Evolutionary conservation across 2,113 vertebrate genomes (phyloP).

Genomic region (Ahaetulla prasina): DNA sequence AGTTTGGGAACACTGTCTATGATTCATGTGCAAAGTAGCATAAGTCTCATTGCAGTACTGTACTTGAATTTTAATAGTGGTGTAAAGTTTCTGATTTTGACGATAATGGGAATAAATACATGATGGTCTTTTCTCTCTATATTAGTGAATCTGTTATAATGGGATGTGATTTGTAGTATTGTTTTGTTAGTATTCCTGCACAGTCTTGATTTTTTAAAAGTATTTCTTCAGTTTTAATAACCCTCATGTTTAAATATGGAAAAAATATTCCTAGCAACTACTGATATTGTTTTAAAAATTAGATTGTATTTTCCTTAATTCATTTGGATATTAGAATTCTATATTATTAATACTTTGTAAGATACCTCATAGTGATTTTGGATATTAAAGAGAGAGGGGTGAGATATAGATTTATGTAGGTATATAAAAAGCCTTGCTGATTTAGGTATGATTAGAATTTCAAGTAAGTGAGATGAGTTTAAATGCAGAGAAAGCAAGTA

Average conservation of each 20-base stretch:
- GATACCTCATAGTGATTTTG: constrained; percentile 74
- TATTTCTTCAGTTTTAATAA: neutral
- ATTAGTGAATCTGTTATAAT: constrained; percentile 24
- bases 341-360: constrained; percentile 41
- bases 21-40: constrained; percentile 25
- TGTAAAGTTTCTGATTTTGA: constrained; percentile 28
- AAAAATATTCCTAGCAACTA: constrained; percentile 33
- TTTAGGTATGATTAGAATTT: constrained; percentile 89
- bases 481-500: constrained; percentile 79
- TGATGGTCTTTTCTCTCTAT: constrained; percentile 15
- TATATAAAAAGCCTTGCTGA: constrained; percentile 86
- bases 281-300: constrained; percentile 9
- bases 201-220: constrained; percentile 37
- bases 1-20: constrained; percentile 55
- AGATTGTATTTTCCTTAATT: constrained; percentile 48
- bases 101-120: constrained; percentile 38
- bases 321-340: constrained; percentile 48
- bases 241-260: neutral
- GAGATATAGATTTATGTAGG: constrained; percentile 83
- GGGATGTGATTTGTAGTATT: constrained; percentile 30
- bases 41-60: constrained; percentile 44
- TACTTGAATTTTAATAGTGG: constrained; percentile 23
- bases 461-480: constrained; percentile 81
- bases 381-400: constrained; percentile 78
- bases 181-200: constrained; percentile 50